Evolutionary conservation across 2,888 invertebrate genomes (phyloP).

Genomic region (Stomorhina lunata): DNA sequence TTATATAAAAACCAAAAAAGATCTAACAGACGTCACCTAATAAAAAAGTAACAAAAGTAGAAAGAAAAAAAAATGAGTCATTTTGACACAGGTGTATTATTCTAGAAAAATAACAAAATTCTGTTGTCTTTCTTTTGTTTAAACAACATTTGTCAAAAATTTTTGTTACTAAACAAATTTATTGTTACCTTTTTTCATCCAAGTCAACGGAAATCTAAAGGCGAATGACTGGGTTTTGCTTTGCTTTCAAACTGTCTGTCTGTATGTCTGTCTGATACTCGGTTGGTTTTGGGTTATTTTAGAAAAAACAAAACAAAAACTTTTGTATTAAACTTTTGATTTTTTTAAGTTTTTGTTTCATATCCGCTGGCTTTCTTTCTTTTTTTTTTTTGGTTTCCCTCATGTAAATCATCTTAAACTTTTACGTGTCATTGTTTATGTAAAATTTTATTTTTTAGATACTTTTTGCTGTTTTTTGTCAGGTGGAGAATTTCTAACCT

Average conservation of each 20-base stretch:
- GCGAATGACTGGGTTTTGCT: too few relatives aligned
- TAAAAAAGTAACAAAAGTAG: background rate
- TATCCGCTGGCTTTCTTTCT: background rate
- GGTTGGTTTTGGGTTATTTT: background rate
- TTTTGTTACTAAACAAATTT: background rate
- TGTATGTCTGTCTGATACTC: background rate
- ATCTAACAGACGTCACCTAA: background rate
- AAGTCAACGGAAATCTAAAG: too few relatives aligned
- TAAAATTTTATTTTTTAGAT: background rate
- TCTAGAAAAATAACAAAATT: background rate
- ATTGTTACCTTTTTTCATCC: background rate
- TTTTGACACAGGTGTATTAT: background rate
- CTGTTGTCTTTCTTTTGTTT: background rate
- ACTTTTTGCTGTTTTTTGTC: background rate
- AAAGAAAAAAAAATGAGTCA: background rate
- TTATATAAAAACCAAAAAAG: background rate
- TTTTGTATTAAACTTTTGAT: slow-evolving; percentile 1
- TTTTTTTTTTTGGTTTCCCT: background rate
- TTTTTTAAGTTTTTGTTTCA: too few relatives aligned
- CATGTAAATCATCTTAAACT: background rate
- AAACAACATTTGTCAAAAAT: background rate
- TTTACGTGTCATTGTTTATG: slow-evolving; percentile 29
- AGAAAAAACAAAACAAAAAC: background rate
- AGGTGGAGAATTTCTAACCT: too few relatives aligned
- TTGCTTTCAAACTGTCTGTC: background rate